Evolutionary conservation across 35 echinoderm and acorn worm species (phyloP), one percentile per base, ranked within the genome.

Genomic region (Anneissia japonica): DNA sequence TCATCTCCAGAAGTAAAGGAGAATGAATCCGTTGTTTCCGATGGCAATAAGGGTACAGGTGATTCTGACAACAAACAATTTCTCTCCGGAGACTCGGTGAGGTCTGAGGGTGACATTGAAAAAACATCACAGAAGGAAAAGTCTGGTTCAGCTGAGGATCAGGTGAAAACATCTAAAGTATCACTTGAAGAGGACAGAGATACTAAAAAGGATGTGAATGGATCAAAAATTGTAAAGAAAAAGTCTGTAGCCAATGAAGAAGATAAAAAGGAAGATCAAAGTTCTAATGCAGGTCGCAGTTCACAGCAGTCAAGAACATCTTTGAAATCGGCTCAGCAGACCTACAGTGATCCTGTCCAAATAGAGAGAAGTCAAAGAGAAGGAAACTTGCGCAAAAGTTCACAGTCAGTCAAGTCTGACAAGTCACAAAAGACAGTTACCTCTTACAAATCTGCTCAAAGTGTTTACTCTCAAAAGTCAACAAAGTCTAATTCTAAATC

Each of bases 11-110:
- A 45, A 45, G 40, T 45, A 4, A 45, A 45, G 16, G 16, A 45
- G 40, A 45, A 45, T 16, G 16, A 4, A 16, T 45, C 40, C 5
- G 40, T 45, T 7, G 40, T 45, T 45, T 4, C 40, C 16, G 40
- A 45, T 45, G 40, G 16, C 4, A 45, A 45, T 45, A 45, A 45
- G 40, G 40, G 16, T 7, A 45, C 40, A 45, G 40, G 40, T 45
- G 40, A 45, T 4, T 45, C 51, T 64, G 35, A 72, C 14, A 84
- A 56, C 30, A 72, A 84, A 32, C 11, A 55, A 0, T 31, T 1
- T n/a, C 29, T 36, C n/a, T 87, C 85, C 11, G 41, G 79, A 46
- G 34, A n/a, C 41, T 87, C 85, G 30, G 39, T 81, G 13, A 41
- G 51, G 13, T 81, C 86, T n/a, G 76, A 40, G 0, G 77, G 39